These are phyloP conservation scores for Cynoglossus semilaevis DNA, from an alignment of 2,113 vertebrate genomes.

Conservation along the genomic window DNA sequence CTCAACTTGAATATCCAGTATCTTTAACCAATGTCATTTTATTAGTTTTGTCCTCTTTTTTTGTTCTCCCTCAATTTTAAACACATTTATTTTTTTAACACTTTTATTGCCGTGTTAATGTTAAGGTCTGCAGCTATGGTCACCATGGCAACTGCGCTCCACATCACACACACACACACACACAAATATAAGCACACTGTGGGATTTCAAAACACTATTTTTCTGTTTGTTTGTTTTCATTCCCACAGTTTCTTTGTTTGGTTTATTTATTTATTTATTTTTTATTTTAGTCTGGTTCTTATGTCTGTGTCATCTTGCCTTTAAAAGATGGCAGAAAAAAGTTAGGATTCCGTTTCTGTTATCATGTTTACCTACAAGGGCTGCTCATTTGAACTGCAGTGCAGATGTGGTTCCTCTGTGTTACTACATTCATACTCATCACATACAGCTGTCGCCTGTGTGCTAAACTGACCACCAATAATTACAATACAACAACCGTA, in stretches of 20 bases:
- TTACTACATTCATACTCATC: neutral
- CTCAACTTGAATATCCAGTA: neutral
- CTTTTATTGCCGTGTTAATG: constrained; percentile 32
- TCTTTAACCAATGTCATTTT: neutral
- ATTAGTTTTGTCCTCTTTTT: neutral
- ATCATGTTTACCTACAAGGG: constrained; percentile 41
- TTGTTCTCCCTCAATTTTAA: constrained; percentile 15
- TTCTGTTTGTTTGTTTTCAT: neutral
- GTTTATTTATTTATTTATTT: constrained; percentile 3
- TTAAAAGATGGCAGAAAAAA: neutral
- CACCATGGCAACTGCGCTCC: constrained; percentile 11
- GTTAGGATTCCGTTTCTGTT: neutral
- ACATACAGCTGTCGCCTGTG: too few relatives aligned
- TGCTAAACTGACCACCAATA: too few relatives aligned
- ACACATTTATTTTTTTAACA: neutral
- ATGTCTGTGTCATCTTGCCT: constrained; percentile 10
- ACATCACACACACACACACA: neutral
- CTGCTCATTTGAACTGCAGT: constrained; percentile 8
- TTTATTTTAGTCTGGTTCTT: constrained; percentile 6
- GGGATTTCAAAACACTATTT: neutral
- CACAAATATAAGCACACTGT: too few relatives aligned
- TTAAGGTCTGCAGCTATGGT: constrained; percentile 23
- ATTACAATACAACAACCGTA: too few relatives aligned
- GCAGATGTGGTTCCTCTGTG: neutral
- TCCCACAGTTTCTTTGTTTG: too few relatives aligned